These are phyloP conservation scores for Trypoxylus dichotomus DNA, from an alignment of 1,140 invertebrate species.

Conservation along the genomic window DNA sequence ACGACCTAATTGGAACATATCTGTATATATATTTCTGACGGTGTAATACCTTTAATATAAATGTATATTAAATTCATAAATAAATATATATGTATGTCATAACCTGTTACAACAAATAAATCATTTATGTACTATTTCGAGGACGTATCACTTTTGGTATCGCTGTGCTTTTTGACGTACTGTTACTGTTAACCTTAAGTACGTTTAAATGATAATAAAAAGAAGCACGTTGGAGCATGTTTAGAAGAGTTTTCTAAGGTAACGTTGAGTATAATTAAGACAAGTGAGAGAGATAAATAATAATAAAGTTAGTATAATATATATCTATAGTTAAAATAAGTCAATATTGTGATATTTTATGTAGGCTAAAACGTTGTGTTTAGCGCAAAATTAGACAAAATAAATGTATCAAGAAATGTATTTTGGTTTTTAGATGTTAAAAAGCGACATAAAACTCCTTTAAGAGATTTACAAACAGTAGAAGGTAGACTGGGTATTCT, in stretches of 20 bases:
- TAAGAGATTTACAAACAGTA: no score
- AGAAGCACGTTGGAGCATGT: neutral
- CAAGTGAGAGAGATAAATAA: conserved; percentile 5
- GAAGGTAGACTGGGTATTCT: no score
- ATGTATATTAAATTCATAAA: neutral
- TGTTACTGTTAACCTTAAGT: conserved; percentile 1
- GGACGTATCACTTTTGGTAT: conserved; percentile 21
- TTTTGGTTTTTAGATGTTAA: neutral
- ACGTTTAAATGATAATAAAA: neutral
- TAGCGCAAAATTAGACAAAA: conserved; percentile 32
- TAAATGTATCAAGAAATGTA: conserved; percentile 29
- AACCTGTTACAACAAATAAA: neutral
- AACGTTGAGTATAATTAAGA: conserved; percentile 19
- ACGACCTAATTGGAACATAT: conserved; percentile 4
- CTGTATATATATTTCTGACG: conserved; percentile 22
- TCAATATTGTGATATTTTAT: conserved; percentile 49
- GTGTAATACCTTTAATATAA: conserved; percentile 16
- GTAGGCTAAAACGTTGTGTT: conserved; percentile 45
- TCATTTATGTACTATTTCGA: neutral
- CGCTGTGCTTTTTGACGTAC: conserved; percentile 26
- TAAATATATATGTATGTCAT: neutral
- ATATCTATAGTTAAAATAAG: conserved; percentile 33
- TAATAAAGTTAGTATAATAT: conserved; percentile 18
- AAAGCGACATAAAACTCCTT: no score
- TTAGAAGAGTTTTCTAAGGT: conserved; percentile 26